Conservation (phyloP, 2,888 invertebrate species). For the Ectropis crepuscularia region DNA sequence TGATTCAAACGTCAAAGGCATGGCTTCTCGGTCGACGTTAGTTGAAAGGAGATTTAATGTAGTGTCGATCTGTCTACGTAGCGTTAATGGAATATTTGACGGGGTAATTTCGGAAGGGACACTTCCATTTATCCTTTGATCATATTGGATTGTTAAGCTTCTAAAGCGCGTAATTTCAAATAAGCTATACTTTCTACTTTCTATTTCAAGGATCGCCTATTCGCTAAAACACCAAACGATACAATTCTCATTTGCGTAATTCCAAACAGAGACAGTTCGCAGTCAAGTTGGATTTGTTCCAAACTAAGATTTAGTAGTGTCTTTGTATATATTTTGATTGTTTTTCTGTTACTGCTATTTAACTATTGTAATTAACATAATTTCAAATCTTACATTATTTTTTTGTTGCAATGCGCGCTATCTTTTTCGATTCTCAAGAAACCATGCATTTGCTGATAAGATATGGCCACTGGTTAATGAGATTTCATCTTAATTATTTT, state of each 20-base stretch:
- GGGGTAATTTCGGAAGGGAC: constrained; percentile 5
- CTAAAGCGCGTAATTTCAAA: constrained; percentile 27
- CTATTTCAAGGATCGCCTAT: constrained; percentile 50
- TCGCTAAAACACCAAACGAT: constrained; percentile 53
- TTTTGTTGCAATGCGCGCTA: constrained; percentile 18
- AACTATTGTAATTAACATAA: constrained; percentile 41
- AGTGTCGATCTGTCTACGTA: constrained; percentile 10
- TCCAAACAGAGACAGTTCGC: constrained; percentile 44
- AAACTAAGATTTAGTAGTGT: constrained; percentile 47
- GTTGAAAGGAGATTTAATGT: constrained; percentile 16
- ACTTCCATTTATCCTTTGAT: constrained; percentile 15
- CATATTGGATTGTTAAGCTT: constrained; percentile 10
- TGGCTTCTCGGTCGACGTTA: constrained; percentile 5
- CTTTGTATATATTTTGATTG: constrained; percentile 46
- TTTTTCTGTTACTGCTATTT: constrained; percentile 42
- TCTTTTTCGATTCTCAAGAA: constrained; percentile 27
- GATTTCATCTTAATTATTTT: constrained; percentile 74
- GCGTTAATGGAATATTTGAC: constrained; percentile 14
- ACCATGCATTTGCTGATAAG: constrained; percentile 30
- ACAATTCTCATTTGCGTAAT: constrained; percentile 53
- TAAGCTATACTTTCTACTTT: constrained; percentile 46
- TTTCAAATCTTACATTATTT: constrained; percentile 21
- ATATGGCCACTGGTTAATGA: constrained; percentile 57
- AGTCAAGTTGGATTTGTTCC: constrained; percentile 51
- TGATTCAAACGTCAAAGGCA: constrained; percentile 15